phyloP scores from a whole-genome alignment of 2,113 vertebrate species.

The Progne subis region DNA sequence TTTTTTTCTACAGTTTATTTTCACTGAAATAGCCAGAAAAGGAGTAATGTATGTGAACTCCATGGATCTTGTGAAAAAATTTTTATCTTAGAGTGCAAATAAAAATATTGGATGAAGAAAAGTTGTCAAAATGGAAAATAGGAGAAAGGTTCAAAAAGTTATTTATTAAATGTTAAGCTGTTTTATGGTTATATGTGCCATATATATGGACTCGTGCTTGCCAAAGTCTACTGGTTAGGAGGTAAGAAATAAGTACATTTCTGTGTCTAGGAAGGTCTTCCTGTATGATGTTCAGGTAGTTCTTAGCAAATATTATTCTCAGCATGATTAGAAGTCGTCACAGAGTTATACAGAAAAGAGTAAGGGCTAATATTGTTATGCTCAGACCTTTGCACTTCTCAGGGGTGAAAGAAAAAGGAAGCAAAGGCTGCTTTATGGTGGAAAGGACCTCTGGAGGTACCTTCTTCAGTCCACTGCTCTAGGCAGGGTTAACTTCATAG shows the following conservation, averaged over 20 bases:
- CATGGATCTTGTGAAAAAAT: not conserved
- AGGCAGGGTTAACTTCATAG: not conserved
- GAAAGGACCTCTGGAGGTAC: not conserved
- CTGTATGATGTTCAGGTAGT: not conserved
- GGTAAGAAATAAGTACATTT: not conserved
- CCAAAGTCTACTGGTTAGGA: not conserved
- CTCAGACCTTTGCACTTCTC: not conserved
- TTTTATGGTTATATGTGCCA: not conserved
- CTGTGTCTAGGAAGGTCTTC: not conserved
- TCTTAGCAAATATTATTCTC: not conserved
- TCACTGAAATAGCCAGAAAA: not conserved
- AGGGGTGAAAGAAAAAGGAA: fast-evolving
- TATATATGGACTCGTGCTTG: not conserved
- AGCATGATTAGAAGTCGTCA: not conserved
- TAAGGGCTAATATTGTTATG: not conserved
- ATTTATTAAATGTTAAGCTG: not conserved
- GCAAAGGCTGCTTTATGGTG: not conserved
- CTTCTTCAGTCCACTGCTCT: not conserved
- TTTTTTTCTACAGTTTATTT: not conserved
- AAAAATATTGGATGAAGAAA: not conserved
- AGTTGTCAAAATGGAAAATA: not conserved
- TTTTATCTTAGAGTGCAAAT: not conserved
- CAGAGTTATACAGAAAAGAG: not conserved
- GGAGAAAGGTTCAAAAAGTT: not conserved
- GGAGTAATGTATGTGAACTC: not conserved